Evolutionary conservation across 2,888 invertebrate genomes (phyloP).

Genomic region (Stenichneumon culpator): DNA sequence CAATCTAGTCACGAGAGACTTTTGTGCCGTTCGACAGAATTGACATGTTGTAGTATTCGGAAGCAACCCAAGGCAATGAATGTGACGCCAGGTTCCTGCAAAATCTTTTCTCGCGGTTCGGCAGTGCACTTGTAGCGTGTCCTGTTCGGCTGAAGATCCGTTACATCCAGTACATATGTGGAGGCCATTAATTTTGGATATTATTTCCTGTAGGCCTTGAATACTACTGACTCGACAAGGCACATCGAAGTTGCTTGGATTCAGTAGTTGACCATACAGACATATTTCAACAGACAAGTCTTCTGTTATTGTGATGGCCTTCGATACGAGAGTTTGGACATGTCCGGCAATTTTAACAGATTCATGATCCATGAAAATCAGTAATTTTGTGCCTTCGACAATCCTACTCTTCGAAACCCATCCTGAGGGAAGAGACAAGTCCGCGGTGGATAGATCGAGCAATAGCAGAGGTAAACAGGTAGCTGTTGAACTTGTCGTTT

Average conservation of each 20-base stretch:
- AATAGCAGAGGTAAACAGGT: neutral
- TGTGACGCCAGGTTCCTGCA: slow-evolving; percentile 37
- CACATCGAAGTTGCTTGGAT: slow-evolving; percentile 25
- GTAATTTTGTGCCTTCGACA: slow-evolving; percentile 13
- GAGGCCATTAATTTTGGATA: slow-evolving; percentile 8
- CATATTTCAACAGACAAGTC: slow-evolving; percentile 43
- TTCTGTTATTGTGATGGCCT: slow-evolving; percentile 28
- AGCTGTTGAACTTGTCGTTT: neutral
- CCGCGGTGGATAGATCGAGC: neutral
- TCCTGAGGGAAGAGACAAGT: slow-evolving; percentile 22
- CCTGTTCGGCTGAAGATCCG: slow-evolving; percentile 2
- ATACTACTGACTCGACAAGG: slow-evolving; percentile 1
- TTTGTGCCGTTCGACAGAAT: slow-evolving; percentile 30
- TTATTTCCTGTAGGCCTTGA: slow-evolving; percentile 1
- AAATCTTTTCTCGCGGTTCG: slow-evolving; percentile 27
- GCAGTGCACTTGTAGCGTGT: slow-evolving; percentile 29
- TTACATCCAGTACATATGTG: slow-evolving; percentile 13
- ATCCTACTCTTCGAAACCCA: slow-evolving; percentile 7
- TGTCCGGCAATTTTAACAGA: neutral
- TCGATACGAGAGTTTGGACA: slow-evolving; percentile 14
- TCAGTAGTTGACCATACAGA: slow-evolving; percentile 38
- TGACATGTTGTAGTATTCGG: slow-evolving; percentile 28
- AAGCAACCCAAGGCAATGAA: slow-evolving; percentile 40
- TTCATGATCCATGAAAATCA: neutral
- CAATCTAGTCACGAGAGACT: slow-evolving; percentile 29